These are phyloP conservation scores for Macrocentrus cingulum DNA, from an alignment of 1,140 invertebrate genomes.

Conservation along the genomic window DNA sequence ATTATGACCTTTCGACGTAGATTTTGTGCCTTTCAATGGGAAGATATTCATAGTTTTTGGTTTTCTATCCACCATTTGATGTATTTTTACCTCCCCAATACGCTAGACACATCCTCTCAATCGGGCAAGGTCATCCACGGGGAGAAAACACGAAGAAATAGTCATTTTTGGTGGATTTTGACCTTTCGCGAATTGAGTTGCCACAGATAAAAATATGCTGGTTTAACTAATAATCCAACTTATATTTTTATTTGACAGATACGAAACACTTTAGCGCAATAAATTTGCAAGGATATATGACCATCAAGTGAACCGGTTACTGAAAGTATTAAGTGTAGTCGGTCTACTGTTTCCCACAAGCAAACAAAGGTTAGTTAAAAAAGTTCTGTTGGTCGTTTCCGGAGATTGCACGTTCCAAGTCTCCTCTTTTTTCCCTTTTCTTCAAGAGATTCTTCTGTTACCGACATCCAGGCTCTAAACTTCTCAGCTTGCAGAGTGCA, in stretches of 20 bases:
- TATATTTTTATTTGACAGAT: background rate
- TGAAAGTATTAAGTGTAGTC: conserved; percentile 4
- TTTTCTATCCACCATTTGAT: too few species aligned
- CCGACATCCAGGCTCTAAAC: conserved; percentile 14
- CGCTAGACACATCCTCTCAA: too few species aligned
- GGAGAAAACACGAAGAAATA: too few species aligned
- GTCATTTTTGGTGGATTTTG: too few species aligned
- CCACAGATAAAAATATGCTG: too few species aligned
- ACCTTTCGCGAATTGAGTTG: too few species aligned
- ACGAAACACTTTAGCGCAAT: background rate
- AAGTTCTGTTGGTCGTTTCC: conserved; percentile 3
- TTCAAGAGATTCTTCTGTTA: conserved; percentile 10
- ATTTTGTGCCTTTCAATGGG: too few species aligned
- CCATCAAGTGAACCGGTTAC: background rate
- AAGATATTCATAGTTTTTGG: too few species aligned
- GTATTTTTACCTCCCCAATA: too few species aligned
- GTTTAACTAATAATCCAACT: too few species aligned
- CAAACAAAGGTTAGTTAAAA: conserved; percentile 2
- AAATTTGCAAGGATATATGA: background rate
- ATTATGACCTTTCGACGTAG: too few species aligned
- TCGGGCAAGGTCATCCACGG: too few species aligned
- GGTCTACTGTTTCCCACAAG: conserved; percentile 1
- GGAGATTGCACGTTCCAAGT: conserved; percentile 1
- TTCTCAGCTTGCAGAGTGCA: background rate
- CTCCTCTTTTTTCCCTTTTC: conserved; percentile 3